Evolutionary conservation across 1,140 invertebrate genomes (phyloP), one percentile per base, ranked within the genome.

Genomic region (Panagrolaimus sp.): DNA sequence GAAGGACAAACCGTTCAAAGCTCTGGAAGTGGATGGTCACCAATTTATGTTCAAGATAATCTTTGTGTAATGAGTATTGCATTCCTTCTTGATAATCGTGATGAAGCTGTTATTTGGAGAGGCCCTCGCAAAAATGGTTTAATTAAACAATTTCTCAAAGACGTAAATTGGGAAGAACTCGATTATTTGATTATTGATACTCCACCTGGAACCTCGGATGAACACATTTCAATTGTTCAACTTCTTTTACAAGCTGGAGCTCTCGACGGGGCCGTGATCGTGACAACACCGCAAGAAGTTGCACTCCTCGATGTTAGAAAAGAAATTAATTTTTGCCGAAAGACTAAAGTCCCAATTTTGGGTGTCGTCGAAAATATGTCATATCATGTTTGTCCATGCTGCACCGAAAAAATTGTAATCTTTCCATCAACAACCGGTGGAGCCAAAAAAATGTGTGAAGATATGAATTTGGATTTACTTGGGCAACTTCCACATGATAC

Each of bases 11-110:
- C 84, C 67, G 88, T 88, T 28, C 94, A 97, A 87, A 90, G 93
- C 81, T 96, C 93, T 83, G 93, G 91, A 15, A 94, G 91, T 9
- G 94, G 94, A 58, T 96, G 94, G 94, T 95, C 93, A 5, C 94
- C 94, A 28, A 90, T 98, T 67, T 91, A 89, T 77, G 88, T 91
- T 9, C 89, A 90, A 75, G 91, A 93, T 74, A 94, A 94, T 83
- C 85, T 96, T 32, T 90, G 89, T 26, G 84, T 96, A 4, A 94
- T 96, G 92, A 95, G 92, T 0, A 91, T 96, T 83, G 93, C 91
- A 10, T 95, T 96, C 84, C 85, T 96, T 24, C 85, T 96, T 24
- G 71, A 73, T 62, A 89, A 88, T 83, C 88, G 89, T 10, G 90
- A 91, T 79, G 90, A 91, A 83, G 91, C 93, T 6, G 90, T 96